Evolutionary conservation across 2,888 invertebrate genomes (phyloP), one percentile per base, ranked within the genome.

Genomic region (Cordylochernes scorpioides): DNA sequence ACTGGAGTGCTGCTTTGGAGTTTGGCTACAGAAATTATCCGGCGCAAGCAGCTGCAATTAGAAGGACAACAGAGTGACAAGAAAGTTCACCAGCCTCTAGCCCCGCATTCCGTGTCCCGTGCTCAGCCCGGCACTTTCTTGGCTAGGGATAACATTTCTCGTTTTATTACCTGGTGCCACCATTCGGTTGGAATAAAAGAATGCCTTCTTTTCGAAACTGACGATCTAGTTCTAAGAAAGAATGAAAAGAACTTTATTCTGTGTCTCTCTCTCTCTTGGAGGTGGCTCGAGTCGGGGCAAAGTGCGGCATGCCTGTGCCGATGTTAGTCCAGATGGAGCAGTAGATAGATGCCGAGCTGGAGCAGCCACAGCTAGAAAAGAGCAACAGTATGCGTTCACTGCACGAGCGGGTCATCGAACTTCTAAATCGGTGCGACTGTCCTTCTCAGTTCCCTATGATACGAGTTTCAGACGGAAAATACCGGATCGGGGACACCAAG

Each of bases 401-500:
- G 39, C 86, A 88, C 52, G 86, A 88, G 63, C 73, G 75, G 74
- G 77, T 77, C 50, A 67, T 86, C 44, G 82, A 86, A 49, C 60
- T 86, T 52, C 78, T 88, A 30, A 80, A 74, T 48, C 63, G 73
- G 50, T 91, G 88, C 59, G 75, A 73, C 24, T 91, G 88, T 46
- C 86, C 86, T 3, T 77, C 78, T 7, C 86, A 88, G 57, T 91
- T 88, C 57, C 84, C 84, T 2, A 86, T 91, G 78, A 75, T 86
- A 40, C 65, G 84, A 41, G 78, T 88, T 2, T 78, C 84, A 1
- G 88, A 88, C 52, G 88, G 91, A 38, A 91, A 88, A 56, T 91
- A 91, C 62, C 65, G 84, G 43, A 86, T 91, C 47, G 91, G 91
- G 3, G 86, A 91, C 49, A 84, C 86, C 17, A 80, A 74, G 60